Evolutionary conservation across 2,113 vertebrate genomes (phyloP).

Genomic region (Oreotrochilus melanogaster): DNA sequence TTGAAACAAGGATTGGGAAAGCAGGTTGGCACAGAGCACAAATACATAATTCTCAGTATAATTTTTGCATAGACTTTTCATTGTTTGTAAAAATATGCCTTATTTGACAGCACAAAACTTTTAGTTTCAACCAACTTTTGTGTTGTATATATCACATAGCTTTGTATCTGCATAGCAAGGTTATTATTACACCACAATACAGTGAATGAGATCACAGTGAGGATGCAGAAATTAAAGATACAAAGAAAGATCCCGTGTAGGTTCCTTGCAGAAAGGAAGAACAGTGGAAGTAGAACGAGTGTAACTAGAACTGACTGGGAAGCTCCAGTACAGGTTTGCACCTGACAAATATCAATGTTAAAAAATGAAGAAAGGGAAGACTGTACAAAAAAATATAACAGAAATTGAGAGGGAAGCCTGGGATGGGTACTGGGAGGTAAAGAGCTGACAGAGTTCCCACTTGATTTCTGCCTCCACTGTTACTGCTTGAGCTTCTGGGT

Average conservation of each 20-base stretch:
- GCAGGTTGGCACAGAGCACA: not conserved
- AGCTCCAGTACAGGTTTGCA: not conserved
- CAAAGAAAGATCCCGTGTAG: not conserved
- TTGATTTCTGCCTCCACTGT: not conserved
- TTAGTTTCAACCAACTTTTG: not conserved
- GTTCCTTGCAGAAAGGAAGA: not conserved
- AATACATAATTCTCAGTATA: not conserved
- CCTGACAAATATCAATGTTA: not conserved
- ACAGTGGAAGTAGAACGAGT: not conserved
- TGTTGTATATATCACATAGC: not conserved
- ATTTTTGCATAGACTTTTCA: not conserved
- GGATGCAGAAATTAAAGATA: not conserved
- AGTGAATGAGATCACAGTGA: not conserved
- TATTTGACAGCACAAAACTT: not conserved
- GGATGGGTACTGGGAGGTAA: rapidly evolving
- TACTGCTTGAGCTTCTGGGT: not conserved
- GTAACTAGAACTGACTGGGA: not conserved
- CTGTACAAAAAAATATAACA: not conserved
- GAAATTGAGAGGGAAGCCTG: not conserved
- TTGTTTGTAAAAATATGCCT: not conserved
- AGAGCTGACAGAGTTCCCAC: not conserved
- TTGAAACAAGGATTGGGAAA: not conserved
- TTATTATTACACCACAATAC: not conserved
- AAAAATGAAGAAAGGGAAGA: not conserved
- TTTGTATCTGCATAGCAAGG: not conserved